Evolutionary conservation across 2,113 vertebrate species (phyloP).

Genomic region (Neogobius melanostomus): DNA sequence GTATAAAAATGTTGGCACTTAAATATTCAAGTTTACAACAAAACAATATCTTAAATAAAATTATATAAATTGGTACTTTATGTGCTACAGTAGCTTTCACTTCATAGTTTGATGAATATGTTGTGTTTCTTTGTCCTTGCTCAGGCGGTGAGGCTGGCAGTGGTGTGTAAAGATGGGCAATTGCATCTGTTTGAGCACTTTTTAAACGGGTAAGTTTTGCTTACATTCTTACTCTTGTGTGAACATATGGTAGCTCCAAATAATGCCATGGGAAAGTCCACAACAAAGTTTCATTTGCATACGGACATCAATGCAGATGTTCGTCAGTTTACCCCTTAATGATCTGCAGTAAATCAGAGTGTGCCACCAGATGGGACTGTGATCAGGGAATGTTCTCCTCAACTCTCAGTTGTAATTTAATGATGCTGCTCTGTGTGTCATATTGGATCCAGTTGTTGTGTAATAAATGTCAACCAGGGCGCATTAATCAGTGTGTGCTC

Average conservation of each 20-base stretch:
- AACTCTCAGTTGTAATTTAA: not conserved
- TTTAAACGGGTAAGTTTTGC: constrained; percentile 89
- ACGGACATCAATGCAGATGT: not conserved
- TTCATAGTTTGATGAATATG: not conserved
- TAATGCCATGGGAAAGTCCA: not conserved
- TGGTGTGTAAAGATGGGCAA: constrained; percentile 93
- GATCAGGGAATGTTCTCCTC: not conserved
- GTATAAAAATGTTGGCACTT: no score
- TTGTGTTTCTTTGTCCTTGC: constrained; percentile 6
- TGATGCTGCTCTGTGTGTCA: not conserved
- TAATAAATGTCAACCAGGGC: not conserved
- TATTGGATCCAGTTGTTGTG: not conserved
- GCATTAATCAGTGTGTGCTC: not conserved
- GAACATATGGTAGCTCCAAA: not conserved
- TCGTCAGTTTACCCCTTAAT: constrained; percentile 5
- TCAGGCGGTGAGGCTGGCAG: constrained; percentile 92
- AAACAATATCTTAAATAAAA: no score
- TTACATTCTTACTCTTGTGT: not conserved
- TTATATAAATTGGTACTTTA: no score
- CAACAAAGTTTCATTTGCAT: not conserved
- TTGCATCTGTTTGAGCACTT: constrained; percentile 97
- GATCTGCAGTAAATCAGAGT: not conserved
- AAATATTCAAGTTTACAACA: no score
- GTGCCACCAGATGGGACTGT: not conserved
- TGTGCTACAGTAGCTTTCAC: no score